These are phyloP conservation scores for Delichon dasypus DNA, from an alignment of 2,797 vertebrate genomes.

Conservation along the genomic window DNA sequence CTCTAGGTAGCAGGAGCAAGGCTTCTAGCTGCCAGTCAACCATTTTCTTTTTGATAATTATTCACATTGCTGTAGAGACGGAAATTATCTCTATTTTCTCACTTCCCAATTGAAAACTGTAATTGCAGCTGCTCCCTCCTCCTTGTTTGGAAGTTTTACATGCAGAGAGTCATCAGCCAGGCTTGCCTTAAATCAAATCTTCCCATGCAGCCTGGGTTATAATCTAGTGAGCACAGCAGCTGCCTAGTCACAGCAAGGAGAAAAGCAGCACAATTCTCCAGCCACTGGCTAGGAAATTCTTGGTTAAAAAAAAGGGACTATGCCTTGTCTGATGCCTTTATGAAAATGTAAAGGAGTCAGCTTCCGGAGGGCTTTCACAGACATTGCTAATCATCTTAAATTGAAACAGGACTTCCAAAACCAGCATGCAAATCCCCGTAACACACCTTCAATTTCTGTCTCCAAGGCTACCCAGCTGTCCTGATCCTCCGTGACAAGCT, in stretches of 20 bases:
- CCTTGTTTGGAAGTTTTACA: slow-evolving; percentile 65
- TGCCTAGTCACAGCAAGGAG: slow-evolving; percentile 12
- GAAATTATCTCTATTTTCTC: slow-evolving; percentile 68
- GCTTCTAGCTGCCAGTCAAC: slow-evolving; percentile 46
- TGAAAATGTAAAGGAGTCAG: not conserved
- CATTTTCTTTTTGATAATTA: slow-evolving; percentile 57
- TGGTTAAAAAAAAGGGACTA: slow-evolving; percentile 11
- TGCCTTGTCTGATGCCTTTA: slow-evolving; percentile 3
- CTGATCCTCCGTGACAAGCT: slow-evolving; percentile 29
- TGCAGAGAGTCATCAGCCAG: slow-evolving; percentile 52
- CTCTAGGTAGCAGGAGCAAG: slow-evolving; percentile 12
- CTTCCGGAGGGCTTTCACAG: slow-evolving; percentile 41
- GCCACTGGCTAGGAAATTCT: slow-evolving; percentile 24
- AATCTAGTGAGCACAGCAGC: slow-evolving; percentile 42
- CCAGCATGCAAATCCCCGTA: slow-evolving; percentile 26
- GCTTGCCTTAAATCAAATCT: slow-evolving; percentile 61
- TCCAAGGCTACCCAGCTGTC: slow-evolving; percentile 44
- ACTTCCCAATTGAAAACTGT: slow-evolving; percentile 62
- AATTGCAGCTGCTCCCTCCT: slow-evolving; percentile 66
- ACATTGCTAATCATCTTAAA: slow-evolving; percentile 49
- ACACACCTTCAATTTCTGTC: slow-evolving; percentile 52
- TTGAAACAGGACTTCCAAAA: slow-evolving; percentile 40
- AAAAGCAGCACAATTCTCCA: slow-evolving; percentile 38
- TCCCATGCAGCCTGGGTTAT: slow-evolving; percentile 43
- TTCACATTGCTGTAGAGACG: slow-evolving; percentile 54